Percentiles rank a stretch among this genome's conserved stretches.
Conservation (phyloP, 2,797 vertebrate genomes). For the Thunnus albacares region DNA sequence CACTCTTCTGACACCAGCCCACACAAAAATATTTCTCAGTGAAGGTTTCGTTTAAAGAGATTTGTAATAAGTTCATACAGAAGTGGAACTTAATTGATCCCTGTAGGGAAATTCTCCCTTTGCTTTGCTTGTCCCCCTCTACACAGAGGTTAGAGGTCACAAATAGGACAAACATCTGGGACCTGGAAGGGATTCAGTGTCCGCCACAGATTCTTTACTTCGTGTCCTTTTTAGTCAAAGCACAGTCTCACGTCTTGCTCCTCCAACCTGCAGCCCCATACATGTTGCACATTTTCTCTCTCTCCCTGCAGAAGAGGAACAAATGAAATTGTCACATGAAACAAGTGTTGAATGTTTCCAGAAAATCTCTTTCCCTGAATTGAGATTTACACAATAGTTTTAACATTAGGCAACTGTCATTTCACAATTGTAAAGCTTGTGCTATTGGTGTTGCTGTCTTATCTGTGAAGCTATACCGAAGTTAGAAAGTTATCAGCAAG, state of each 20-base stretch:
- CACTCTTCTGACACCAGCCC: slow-evolving; percentile 16
- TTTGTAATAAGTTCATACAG: slow-evolving; percentile 47
- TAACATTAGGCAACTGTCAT: slow-evolving; percentile 71
- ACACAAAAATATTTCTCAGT: slow-evolving; percentile 48
- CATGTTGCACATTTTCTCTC: background rate
- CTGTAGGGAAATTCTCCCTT: slow-evolving; percentile 21
- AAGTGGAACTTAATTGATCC: slow-evolving; percentile 37
- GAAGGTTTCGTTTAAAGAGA: slow-evolving; percentile 36
- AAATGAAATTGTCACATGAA: background rate
- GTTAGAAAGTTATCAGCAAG: slow-evolving; percentile 36
- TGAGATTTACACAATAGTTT: slow-evolving; percentile 73
- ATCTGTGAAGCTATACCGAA: slow-evolving; percentile 14
- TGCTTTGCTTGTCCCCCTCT: background rate
- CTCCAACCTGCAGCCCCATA: slow-evolving; percentile 1
- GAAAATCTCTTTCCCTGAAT: slow-evolving; percentile 63
- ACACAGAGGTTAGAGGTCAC: slow-evolving; percentile 54
- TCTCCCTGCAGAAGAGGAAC: slow-evolving; percentile 60
- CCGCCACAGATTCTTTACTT: slow-evolving; percentile 30
- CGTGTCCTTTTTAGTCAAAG: slow-evolving; percentile 1
- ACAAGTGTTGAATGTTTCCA: slow-evolving; percentile 51
- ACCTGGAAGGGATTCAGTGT: slow-evolving; percentile 27
- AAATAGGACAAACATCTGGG: slow-evolving; percentile 46
- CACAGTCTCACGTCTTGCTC: background rate
- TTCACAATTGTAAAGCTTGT: slow-evolving; percentile 61
- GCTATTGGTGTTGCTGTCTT: background rate